Base-by-base conservation (phyloP, 53 echinoderm and acorn worm genomes). In the Actinopyga echinites region DNA sequence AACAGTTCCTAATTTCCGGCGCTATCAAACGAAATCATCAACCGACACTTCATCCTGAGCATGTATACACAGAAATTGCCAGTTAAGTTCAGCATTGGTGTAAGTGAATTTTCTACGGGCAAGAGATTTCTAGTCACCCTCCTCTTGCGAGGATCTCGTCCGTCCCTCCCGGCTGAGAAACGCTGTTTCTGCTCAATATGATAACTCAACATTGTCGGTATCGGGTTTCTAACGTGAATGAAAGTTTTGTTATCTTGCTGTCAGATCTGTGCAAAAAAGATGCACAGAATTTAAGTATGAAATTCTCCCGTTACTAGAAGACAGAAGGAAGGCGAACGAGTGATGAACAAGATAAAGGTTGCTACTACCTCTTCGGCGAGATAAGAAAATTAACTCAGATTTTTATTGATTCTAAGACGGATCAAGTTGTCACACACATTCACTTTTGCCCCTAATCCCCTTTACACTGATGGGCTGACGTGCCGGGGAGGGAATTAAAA, bases 1-100 rank as follows among this genome's bases (percentile, higher is more conserved):
- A 71, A 71, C 71, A 71, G 71, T 71, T 71, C 71, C 71, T 71
- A 71, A 71, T 71, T 71, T 71, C 71, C 71, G 71, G 71, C 42
- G 44, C 71, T 42, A 71, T 71, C 71, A 71, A 38, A 71, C 71
- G 17, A 36, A 71, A 71, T 71, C 71, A 71, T 71, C 43, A 23
- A 42, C 17, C 24, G 34, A 71, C 71, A 71, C 71, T 71, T 71
- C 68, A 71, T 71, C 44, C 25, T 24, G 37, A 71, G 71, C 45
- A 71, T 71, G 71, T 71, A 71, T 71, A 71, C 71, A 71, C 71
- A 71, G 37, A 71, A 71, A 40, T 71, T 38, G 71, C 71, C 42
- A 44, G 71, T 71, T 40, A 71, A 71, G 71, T 44, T 44, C 71
- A 36, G 40, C 42, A 44, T 42, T 71, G 44, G 44, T 42, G 71